Evolutionary conservation across 2,113 vertebrate species (phyloP).

Genomic region (Phocoena phocoena): DNA sequence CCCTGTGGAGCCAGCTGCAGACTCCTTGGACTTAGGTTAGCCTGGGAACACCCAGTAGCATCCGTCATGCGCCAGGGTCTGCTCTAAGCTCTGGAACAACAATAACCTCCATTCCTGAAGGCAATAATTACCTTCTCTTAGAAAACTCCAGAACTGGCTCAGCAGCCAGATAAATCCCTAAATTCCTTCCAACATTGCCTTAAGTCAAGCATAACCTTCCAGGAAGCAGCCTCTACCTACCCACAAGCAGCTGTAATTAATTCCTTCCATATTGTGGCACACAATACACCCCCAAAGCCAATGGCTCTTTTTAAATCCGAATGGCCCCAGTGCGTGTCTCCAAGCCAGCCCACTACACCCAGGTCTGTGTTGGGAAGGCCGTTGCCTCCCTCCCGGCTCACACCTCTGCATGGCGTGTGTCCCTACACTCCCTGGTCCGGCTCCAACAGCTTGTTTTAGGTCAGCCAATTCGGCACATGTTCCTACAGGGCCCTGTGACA

Average conservation of each 20-base stretch:
- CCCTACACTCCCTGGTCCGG: neutral
- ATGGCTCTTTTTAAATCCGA: neutral
- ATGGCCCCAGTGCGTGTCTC: neutral
- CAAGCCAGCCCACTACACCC: neutral
- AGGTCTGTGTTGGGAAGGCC: neutral
- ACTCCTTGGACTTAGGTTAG: rapidly evolving
- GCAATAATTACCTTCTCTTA: neutral
- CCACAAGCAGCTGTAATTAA: neutral
- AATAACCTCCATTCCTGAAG: neutral
- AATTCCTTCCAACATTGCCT: neutral
- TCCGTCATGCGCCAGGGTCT: neutral
- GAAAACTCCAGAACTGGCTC: neutral
- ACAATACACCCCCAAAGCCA: neutral
- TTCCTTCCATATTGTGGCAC: neutral
- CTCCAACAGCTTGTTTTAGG: neutral
- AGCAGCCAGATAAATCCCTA: neutral
- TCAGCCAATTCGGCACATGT: neutral
- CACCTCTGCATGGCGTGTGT: neutral
- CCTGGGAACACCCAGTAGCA: neutral
- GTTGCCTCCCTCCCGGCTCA: neutral
- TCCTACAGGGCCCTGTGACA: neutral
- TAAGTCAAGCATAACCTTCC: neutral
- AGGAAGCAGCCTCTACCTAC: neutral
- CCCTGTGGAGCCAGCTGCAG: neutral
- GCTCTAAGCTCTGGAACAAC: neutral